Evolutionary conservation across 2,888 invertebrate species (phyloP).

Genomic region (Harmothoe impar): DNA sequence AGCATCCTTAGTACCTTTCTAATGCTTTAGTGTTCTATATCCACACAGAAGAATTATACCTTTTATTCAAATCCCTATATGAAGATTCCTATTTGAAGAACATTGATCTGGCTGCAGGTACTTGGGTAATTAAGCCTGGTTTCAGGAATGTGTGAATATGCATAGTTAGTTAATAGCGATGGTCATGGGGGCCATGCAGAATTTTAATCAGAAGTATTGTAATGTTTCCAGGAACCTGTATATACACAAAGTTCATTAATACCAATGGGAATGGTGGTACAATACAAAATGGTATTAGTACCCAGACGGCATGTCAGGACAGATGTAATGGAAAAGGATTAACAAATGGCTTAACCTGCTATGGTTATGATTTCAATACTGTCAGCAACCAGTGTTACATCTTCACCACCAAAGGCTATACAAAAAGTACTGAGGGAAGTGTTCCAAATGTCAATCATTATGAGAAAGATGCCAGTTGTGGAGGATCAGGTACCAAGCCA

Average conservation of each 20-base stretch:
- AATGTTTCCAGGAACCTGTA: no score
- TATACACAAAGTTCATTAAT: neutral
- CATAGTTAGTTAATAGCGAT: no score
- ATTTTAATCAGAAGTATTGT: no score
- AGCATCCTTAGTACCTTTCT: no score
- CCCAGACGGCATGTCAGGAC: neutral
- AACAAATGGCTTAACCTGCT: neutral
- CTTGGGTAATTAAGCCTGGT: no score
- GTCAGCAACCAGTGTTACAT: neutral
- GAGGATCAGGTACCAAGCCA: conserved; percentile 33
- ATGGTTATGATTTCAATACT: conserved; percentile 41
- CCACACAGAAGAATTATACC: no score
- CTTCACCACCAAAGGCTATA: neutral
- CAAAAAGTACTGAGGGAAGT: neutral
- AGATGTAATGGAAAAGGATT: conserved; percentile 36
- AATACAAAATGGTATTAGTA: neutral
- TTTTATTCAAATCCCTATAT: no score
- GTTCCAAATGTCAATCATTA: neutral
- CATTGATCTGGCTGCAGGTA: no score
- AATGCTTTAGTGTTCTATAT: no score
- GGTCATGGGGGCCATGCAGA: no score
- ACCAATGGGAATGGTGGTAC: neutral
- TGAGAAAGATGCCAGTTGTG: neutral
- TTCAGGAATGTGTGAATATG: no score
- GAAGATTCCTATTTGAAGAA: no score